phyloP scores from a whole-genome alignment of 1,140 invertebrate species.

The Babylonia areolata region DNA sequence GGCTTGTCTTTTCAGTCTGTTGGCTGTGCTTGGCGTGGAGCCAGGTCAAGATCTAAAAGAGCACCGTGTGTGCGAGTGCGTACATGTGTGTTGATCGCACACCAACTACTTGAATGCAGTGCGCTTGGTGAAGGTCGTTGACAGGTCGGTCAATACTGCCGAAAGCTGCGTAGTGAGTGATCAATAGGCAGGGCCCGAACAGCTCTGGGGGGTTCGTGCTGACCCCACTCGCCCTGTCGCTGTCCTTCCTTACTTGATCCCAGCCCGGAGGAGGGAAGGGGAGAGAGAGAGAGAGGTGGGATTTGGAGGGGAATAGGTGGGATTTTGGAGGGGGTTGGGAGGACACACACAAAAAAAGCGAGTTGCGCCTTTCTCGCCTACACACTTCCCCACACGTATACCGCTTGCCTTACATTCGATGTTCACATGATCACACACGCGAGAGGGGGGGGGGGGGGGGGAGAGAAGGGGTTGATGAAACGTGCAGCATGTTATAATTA shows the following conservation, averaged over 20 bases:
- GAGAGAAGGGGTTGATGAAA: neutral
- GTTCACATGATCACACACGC: neutral
- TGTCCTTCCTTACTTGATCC: too few species aligned
- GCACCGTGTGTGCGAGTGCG: neutral
- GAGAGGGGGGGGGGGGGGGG: conserved; percentile 15
- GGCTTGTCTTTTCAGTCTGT: neutral
- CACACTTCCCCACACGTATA: too few species aligned
- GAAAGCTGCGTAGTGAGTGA: neutral
- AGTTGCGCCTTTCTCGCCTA: too few species aligned
- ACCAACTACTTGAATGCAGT: neutral
- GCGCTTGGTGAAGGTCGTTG: conserved; percentile 1
- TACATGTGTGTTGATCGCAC: neutral
- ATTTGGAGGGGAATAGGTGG: too few species aligned
- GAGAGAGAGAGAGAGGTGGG: neutral
- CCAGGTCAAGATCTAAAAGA: neutral
- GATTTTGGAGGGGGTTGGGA: too few species aligned
- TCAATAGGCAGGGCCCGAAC: neutral
- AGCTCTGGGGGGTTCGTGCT: too few species aligned
- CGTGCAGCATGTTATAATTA: neutral
- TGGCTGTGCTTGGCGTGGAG: neutral
- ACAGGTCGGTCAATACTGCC: conserved; percentile 2
- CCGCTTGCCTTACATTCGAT: too few species aligned
- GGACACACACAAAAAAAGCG: too few species aligned
- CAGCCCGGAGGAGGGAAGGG: neutral
- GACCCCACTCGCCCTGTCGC: too few species aligned